Evolutionary conservation across 2,888 invertebrate species (phyloP).

Genomic region (Chaitophorus viminalis): DNA sequence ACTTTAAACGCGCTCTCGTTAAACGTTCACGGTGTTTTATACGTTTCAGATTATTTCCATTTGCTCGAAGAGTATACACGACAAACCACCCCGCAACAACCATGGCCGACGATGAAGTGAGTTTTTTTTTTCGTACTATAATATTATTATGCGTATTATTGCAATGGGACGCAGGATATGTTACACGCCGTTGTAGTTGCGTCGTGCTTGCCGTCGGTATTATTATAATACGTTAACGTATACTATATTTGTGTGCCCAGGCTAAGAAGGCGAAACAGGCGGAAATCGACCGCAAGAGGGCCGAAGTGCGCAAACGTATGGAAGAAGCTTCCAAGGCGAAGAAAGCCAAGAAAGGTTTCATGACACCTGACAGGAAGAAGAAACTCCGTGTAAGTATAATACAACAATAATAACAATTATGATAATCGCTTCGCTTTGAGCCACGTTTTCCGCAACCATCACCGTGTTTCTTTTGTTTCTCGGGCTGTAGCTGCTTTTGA

Average conservation of each 20-base stretch:
- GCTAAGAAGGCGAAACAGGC: conserved; percentile 98
- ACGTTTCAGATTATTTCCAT: conserved; percentile 31
- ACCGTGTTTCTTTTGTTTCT: background rate
- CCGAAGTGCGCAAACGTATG: conserved; percentile 98
- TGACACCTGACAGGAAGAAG: conserved; percentile 99
- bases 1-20: background rate
- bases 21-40: background rate
- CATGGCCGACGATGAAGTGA: conserved; percentile 60
- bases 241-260: conserved; percentile 23
- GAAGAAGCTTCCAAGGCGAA: conserved; percentile 98
- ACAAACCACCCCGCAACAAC: background rate
- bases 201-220: too few relatives aligned
- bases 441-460: background rate
- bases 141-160: too few relatives aligned
- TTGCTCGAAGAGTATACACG: background rate
- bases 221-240: background rate
- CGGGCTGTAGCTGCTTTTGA: conserved; percentile 87
- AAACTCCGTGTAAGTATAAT: conserved; percentile 89
- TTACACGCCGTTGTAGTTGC: background rate
- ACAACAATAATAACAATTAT: too few relatives aligned
- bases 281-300: conserved; percentile 98
- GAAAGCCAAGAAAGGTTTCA: conserved; percentile 99
- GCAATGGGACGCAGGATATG: too few relatives aligned
- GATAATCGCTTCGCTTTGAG: background rate
- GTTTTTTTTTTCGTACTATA: background rate